A percentile compares a stretch with the other conserved stretches of the same genome.
Evolutionary conservation across 2,888 invertebrate species (phyloP).

Genomic region (Endomychus coccineus): DNA sequence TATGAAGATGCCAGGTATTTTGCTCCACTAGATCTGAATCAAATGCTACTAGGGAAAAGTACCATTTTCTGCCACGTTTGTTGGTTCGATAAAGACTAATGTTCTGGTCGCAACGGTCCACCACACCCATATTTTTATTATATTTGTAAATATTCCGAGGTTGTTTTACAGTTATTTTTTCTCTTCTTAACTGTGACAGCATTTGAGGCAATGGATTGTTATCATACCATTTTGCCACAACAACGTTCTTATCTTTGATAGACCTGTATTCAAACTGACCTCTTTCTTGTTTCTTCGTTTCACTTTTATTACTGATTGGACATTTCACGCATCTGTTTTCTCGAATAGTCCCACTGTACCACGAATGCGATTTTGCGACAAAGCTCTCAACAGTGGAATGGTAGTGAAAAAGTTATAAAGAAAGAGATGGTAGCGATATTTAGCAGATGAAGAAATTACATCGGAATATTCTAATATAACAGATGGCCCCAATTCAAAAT

Average conservation of each 20-base stretch:
- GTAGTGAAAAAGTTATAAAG: slow-evolving; percentile 5
- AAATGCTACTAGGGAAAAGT: slow-evolving; percentile 4
- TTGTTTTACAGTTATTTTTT: slow-evolving; percentile 4
- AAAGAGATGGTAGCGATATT: slow-evolving; percentile 3
- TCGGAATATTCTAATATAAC: slow-evolving; percentile 3
- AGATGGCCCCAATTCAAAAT: slow-evolving; percentile 4
- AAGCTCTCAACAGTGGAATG: slow-evolving; percentile 4
- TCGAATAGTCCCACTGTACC: slow-evolving; percentile 6
- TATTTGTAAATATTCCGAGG: slow-evolving; percentile 5
- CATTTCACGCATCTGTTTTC: too few species aligned
- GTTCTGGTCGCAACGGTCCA: slow-evolving; percentile 8
- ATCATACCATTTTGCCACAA: slow-evolving; percentile 9
- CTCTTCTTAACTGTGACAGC: slow-evolving; percentile 4
- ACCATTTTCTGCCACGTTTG: slow-evolving; percentile 7
- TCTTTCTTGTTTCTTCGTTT: slow-evolving; percentile 1
- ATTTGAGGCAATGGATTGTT: slow-evolving; percentile 6
- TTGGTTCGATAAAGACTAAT: slow-evolving; percentile 5
- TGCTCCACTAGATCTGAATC: slow-evolving; percentile 2
- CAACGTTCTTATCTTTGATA: slow-evolving; percentile 3
- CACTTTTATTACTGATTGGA: neutral
- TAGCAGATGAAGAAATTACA: slow-evolving; percentile 1
- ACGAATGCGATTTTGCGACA: slow-evolving; percentile 2
- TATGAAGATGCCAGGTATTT: slow-evolving; percentile 9
- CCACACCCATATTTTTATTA: slow-evolving; percentile 7
- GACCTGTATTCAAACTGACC: slow-evolving; percentile 7